Conservation (phyloP, 2,797 vertebrate species). For the Peromyscus melanophrys region DNA sequence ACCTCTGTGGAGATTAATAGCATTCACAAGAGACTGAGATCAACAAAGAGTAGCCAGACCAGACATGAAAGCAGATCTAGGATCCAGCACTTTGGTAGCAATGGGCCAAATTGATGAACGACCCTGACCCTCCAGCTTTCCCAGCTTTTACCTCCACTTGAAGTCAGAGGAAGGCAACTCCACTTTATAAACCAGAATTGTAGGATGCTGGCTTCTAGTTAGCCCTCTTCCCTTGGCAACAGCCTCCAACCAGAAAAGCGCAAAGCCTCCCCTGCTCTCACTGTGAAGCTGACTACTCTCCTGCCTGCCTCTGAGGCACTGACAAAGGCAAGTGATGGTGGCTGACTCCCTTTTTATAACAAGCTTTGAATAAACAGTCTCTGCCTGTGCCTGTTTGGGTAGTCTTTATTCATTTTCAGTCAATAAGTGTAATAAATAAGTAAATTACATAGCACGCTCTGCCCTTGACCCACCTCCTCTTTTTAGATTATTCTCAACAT, state of each 20-base stretch:
- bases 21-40: background rate
- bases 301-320: background rate
- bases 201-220: background rate
- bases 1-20: background rate
- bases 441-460: slow-evolving; percentile 27
- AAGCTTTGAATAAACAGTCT: slow-evolving; percentile 4
- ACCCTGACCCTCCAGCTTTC: background rate
- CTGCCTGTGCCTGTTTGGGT: background rate
- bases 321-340: slow-evolving; percentile 25
- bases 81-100: background rate
- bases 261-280: background rate
- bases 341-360: background rate
- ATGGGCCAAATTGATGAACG: background rate
- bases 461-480: background rate
- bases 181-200: background rate
- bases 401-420: slow-evolving; percentile 52
- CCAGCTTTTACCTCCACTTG: background rate
- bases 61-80: background rate
- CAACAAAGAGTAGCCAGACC: background rate
- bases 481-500: slow-evolving; percentile 50
- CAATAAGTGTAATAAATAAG: slow-evolving; percentile 55
- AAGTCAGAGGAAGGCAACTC: background rate
- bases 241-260: background rate
- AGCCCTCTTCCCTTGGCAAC: background rate
- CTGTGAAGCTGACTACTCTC: background rate